Base-by-base conservation (phyloP, 53 echinoderm and acorn worm species). In the Arbacia lixula region DNA sequence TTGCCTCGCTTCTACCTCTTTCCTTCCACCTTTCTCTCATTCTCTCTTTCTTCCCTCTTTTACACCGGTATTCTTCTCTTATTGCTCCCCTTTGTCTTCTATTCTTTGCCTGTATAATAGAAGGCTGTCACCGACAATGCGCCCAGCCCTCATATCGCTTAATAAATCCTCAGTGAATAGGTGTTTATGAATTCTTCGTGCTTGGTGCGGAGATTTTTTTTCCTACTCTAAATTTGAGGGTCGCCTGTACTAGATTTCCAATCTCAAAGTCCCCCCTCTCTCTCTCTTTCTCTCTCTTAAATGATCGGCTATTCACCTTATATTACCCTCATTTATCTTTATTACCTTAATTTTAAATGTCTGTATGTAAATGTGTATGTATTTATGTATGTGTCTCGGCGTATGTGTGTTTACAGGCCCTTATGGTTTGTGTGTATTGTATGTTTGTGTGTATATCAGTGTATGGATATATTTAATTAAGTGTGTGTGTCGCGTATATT, bases 171-270 rank as follows among this genome's bases (percentile, higher is more conserved):
- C 5, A 16, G 5, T 56, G 57, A 56, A 11, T 11, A 56, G 57
- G 21, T 56, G 57, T 56, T 56, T 56, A 56, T 56, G 57, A 56
- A 14, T 56, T 56, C 14, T 56, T 20, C 5, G 10, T 56, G 57
- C 57, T 56, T 20, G 12, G 14, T 56, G 4, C 21, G n/a, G n/a
- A n/a, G n/a, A n/a, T n/a, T n/a, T n/a, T n/a, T n/a, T n/a, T n/a
- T n/a, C n/a, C n/a, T n/a, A n/a, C n/a, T n/a, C n/a, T n/a, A n/a
- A 12, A 31, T 75, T 53, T 75, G 31, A 75, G 75, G 75, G 75
- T 75, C 75, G 54, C 30, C 12, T 75, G 75, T 24, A 75, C 75
- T 75, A 75, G 53, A 52, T 10, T 66, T 36, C 21, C 20, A 36
- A 21, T 36, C 22, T 68, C 9, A 64, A 8, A 41, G 68, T n/a